Evolutionary conservation across 2,888 invertebrate genomes (phyloP).

Genomic region (Phengaris alcon): DNA sequence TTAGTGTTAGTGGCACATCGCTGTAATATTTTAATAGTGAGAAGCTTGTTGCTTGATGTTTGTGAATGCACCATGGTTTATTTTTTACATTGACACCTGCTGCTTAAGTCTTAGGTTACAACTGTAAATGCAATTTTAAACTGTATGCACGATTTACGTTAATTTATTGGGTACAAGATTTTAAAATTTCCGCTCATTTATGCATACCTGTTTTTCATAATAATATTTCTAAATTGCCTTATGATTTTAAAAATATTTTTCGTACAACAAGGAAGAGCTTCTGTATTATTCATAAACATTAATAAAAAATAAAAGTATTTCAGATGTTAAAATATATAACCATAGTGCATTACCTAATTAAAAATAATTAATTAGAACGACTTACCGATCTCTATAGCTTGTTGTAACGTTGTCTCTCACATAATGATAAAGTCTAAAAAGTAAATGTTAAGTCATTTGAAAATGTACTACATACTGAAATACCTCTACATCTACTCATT

Average conservation of each 20-base stretch:
- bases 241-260: neutral
- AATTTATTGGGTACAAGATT: neutral
- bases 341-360: constrained; percentile 11
- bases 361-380: neutral
- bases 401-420: constrained; percentile 22
- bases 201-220: neutral
- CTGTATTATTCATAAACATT: neutral
- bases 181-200: neutral
- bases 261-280: neutral
- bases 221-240: neutral
- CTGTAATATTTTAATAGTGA: neutral
- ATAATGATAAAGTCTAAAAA: constrained; percentile 1
- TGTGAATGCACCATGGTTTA: constrained; percentile 25
- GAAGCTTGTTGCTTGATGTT: neutral
- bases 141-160: neutral
- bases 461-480: neutral
- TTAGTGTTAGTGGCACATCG: constrained; percentile 20
- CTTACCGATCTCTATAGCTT: neutral
- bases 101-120: neutral
- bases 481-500: neutral
- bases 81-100: constrained; percentile 9
- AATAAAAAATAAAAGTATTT: neutral
- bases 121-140: neutral
- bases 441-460: neutral
- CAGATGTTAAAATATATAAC: constrained; percentile 26